Base-by-base conservation (phyloP, 2,888 invertebrate genomes). In the Molanna angustata region DNA sequence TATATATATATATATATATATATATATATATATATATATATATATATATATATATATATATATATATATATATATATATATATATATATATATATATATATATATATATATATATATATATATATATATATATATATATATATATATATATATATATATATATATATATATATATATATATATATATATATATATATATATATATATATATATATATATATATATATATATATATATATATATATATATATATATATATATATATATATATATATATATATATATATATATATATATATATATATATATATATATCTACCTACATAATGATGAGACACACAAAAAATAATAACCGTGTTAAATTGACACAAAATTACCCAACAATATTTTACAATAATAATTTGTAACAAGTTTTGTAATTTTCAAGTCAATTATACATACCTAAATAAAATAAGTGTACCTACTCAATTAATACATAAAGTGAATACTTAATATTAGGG, bases 401-500 rank as follows among this genome's bases (percentile, higher is more conserved):
- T n/a, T n/a, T n/a, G n/a, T n/a, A n/a, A n/a, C n/a, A n/a, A n/a
- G n/a, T n/a, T n/a, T n/a, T n/a, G n/a, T n/a, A n/a, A n/a, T n/a
- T n/a, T n/a, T n/a, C n/a, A n/a, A n/a, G n/a, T n/a, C n/a, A n/a
- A n/a, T n/a, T n/a, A n/a, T n/a, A n/a, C n/a, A n/a, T n/a, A n/a
- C n/a, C n/a, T n/a, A n/a, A n/a, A n/a, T n/a, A n/a, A n/a, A n/a
- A n/a, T n/a, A n/a, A n/a, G n/a, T n/a, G n/a, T n/a, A n/a, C n/a
- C n/a, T n/a, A n/a, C n/a, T n/a, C n/a, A n/a, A n/a, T n/a, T n/a
- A n/a, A n/a, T n/a, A n/a, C n/a, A n/a, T n/a, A n/a, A n/a, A n/a
- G n/a, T n/a, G n/a, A n/a, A 42, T 16, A 14, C 6, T 4, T 41
- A 2, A 14, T 19, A 21, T 42, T 47, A 52, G 2, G 52, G 52